Base-by-base conservation (phyloP, 2,113 vertebrate species). In the Tragelaphus scriptus region DNA sequence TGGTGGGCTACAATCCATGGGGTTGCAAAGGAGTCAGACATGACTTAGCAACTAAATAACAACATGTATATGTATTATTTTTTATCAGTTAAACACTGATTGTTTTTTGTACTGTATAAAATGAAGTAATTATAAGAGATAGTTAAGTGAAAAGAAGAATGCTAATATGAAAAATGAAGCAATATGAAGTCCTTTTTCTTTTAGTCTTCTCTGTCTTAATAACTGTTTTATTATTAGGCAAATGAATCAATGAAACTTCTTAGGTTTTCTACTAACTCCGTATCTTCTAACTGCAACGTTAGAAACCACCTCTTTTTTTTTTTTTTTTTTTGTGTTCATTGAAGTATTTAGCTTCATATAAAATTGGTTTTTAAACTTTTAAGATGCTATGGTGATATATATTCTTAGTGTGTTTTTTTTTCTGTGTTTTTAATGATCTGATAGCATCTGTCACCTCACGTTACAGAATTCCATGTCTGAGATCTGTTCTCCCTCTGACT, bases 151-250 rank as follows among this genome's bases (percentile, higher is more conserved):
- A 96, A 91, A 91, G 17, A 14, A 94, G 30, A 88, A 85, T 91
- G 44, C 15, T 91, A 85, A 63, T 63, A 68, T 93, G 32, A 68
- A 81, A 95, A 89, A 59, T 51, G 19, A 92, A 85, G 63, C 56
- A 86, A 15, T 85, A 11, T 90, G 47, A 97, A 85, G 53, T 94
- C 49, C 63, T 93, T 1, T 90, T 95, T 81, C 94, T 89, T 59
- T 81, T 91, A 81, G 15, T 82, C 49, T 85, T 10, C 10, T 87
- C 30, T 79, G 21, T 96, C 49, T 90, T 88, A 88, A 58, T 56
- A 91, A 85, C 26, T 95, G 7, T 90, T 90, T 95, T 79, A 44
- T 92, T 90, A 84, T 91, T 75, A 44, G 75, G 56, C n/a, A 93
- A 56, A 91, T 63, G 7, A 94, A 55, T 85, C 77, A 84, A 49